Percentiles rank a stretch among this genome's conserved stretches.
phyloP scores from a whole-genome alignment of 2,113 vertebrate genomes.

The Cacatua alba region DNA sequence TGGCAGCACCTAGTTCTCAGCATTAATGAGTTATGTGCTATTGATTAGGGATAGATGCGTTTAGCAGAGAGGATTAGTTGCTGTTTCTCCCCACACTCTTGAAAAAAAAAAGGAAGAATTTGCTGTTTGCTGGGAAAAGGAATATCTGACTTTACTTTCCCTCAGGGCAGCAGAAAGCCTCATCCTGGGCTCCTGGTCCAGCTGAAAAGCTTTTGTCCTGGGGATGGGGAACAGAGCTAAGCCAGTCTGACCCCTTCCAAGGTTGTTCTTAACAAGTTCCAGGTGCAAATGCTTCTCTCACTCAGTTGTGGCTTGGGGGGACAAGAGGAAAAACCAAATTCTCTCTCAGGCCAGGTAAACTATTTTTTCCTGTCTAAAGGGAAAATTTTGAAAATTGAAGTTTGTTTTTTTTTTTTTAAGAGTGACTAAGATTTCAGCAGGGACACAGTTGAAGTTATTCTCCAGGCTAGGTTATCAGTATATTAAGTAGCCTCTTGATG shows the following conservation, averaged over 20 bases:
- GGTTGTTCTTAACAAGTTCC: not conserved
- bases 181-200: not conserved
- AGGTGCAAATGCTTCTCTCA: not conserved
- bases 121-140: not conserved
- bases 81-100: not conserved
- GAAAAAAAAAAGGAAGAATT: not conserved
- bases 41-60: not conserved
- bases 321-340: not conserved
- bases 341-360: not conserved
- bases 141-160: not conserved
- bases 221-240: not conserved
- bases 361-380: not conserved
- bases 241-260: not conserved
- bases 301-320: not conserved
- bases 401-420: not conserved
- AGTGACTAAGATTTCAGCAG: not conserved
- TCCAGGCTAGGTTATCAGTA: not conserved
- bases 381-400: not conserved
- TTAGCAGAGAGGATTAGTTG: not conserved
- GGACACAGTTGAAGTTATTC: not conserved
- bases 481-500: constrained; percentile 15
- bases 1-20: not conserved
- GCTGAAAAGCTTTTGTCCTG: not conserved
- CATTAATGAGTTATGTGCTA: not conserved
- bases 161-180: not conserved